A percentile compares a stretch with the other conserved stretches of the same genome.
phyloP scores from a whole-genome alignment of 2,797 vertebrate species.

The Typhlichthys subterraneus region DNA sequence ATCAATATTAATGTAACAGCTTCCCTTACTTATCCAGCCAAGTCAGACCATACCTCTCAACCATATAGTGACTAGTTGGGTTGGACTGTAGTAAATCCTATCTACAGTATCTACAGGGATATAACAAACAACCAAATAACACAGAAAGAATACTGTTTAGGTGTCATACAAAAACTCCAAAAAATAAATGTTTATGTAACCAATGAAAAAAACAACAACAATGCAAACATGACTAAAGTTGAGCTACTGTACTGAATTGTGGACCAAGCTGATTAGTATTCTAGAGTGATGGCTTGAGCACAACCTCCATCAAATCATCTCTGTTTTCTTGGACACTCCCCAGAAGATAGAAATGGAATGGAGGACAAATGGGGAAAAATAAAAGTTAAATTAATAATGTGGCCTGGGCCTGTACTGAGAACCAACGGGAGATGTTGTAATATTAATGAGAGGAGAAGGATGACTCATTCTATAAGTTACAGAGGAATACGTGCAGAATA shows the following conservation, averaged over 20 bases:
- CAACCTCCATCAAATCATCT: constrained; percentile 12
- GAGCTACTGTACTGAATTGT: too few relatives aligned
- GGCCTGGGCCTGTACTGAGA: constrained; percentile 48
- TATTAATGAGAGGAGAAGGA: constrained; percentile 75
- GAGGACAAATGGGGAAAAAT: constrained; percentile 63
- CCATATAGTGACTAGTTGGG: constrained; percentile 30
- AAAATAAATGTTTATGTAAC: neutral
- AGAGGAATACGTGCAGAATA: constrained; percentile 29
- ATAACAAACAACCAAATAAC: neutral
- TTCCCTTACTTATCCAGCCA: constrained; percentile 6
- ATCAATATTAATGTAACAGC: neutral
- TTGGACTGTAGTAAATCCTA: constrained; percentile 11
- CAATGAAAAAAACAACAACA: too few relatives aligned
- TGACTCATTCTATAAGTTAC: constrained; percentile 61
- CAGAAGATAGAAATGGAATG: constrained; percentile 33
- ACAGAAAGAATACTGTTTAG: neutral
- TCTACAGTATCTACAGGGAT: neutral
- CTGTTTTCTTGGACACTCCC: constrained; percentile 10
- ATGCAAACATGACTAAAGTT: too few relatives aligned
- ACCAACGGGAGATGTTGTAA: constrained; percentile 63
- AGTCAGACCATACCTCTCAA: neutral
- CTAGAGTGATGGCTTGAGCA: constrained; percentile 1
- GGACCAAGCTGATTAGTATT: neutral
- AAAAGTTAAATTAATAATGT: constrained; percentile 80
- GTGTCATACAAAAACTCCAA: neutral